Percentiles rank a stretch among this genome's conserved stretches.
These are phyloP conservation scores for Blastomussa wellsi DNA, from an alignment of 92 coral and sea anemone species.

Conservation along the genomic window DNA sequence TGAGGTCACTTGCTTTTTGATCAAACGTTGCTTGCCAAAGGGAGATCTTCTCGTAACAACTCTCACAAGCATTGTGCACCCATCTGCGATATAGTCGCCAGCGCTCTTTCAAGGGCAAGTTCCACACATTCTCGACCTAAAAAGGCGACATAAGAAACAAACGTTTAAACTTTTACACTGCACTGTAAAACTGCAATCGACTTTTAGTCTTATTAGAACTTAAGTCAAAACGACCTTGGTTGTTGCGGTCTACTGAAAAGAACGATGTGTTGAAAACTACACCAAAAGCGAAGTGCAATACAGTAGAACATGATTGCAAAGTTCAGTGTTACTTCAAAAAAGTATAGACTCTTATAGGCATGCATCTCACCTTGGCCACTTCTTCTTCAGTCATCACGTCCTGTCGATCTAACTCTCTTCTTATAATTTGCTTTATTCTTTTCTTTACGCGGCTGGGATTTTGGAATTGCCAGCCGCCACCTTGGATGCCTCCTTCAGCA, in stretches of 20 bases:
- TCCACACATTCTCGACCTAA: conserved; percentile 55
- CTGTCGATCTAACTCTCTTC: conserved; percentile 38
- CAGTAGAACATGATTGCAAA: not conserved
- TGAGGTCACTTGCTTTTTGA: not conserved
- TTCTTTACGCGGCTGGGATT: conserved; percentile 28
- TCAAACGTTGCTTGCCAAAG: conserved; percentile 5
- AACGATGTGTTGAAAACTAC: not conserved
- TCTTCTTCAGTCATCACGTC: conserved; percentile 57
- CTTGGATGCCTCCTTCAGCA: not conserved
- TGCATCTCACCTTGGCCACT: conserved; percentile 12
- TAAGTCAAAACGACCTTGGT: not conserved
- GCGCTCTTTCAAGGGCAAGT: conserved; percentile 33
- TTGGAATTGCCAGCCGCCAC: conserved; percentile 58
- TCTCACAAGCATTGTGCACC: conserved; percentile 41
- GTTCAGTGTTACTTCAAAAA: not conserved
- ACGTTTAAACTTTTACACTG: not conserved
- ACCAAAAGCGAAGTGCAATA: not conserved
- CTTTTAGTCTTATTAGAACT: too few relatives aligned
- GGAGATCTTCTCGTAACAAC: not conserved
- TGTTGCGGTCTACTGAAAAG: not conserved
- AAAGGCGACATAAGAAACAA: not conserved
- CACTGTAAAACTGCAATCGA: not conserved
- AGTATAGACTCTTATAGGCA: not conserved
- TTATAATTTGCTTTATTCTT: conserved; percentile 41
- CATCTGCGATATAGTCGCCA: conserved; percentile 71